Percentiles rank a stretch among this genome's conserved stretches.
These are phyloP conservation scores for Oryzias javanicus DNA, from an alignment of 2,113 vertebrate species.

Conservation along the genomic window DNA sequence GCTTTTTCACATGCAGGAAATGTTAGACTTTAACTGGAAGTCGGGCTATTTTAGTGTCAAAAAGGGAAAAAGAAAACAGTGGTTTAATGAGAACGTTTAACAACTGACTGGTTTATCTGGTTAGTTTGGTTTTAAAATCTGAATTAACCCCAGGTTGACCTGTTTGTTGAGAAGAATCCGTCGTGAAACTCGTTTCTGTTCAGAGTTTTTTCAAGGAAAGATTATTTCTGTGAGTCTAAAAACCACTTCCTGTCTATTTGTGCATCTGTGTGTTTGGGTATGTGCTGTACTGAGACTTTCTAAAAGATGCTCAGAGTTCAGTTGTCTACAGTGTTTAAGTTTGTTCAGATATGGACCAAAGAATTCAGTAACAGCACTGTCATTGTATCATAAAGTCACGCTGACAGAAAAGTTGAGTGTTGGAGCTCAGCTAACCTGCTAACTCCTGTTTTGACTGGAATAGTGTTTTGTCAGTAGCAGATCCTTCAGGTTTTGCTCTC, in stretches of 20 bases:
- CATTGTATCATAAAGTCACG: too few relatives aligned
- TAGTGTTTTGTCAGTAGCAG: too few relatives aligned
- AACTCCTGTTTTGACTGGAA: too few relatives aligned
- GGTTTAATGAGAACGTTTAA: neutral
- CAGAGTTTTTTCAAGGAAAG: neutral
- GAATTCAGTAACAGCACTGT: too few relatives aligned
- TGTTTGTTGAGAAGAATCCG: neutral
- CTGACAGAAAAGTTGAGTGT: too few relatives aligned
- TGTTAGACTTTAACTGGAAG: conserved; percentile 14
- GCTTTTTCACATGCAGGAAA: neutral
- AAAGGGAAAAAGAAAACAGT: neutral
- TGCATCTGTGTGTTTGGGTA: neutral
- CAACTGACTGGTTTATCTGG: neutral
- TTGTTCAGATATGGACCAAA: neutral
- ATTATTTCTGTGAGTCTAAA: conserved; percentile 44
- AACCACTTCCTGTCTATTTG: conserved; percentile 60
- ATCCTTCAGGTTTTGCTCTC: too few relatives aligned
- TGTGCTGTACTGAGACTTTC: conserved; percentile 3
- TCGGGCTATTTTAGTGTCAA: too few relatives aligned
- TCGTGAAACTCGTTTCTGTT: too few relatives aligned
- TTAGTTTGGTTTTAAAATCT: neutral
- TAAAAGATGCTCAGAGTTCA: conserved; percentile 15
- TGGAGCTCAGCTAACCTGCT: too few relatives aligned
- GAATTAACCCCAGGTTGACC: neutral
- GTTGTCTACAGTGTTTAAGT: neutral